phyloP scores from a whole-genome alignment of 2,797 vertebrate genomes.

The Prunella strophiata region DNA sequence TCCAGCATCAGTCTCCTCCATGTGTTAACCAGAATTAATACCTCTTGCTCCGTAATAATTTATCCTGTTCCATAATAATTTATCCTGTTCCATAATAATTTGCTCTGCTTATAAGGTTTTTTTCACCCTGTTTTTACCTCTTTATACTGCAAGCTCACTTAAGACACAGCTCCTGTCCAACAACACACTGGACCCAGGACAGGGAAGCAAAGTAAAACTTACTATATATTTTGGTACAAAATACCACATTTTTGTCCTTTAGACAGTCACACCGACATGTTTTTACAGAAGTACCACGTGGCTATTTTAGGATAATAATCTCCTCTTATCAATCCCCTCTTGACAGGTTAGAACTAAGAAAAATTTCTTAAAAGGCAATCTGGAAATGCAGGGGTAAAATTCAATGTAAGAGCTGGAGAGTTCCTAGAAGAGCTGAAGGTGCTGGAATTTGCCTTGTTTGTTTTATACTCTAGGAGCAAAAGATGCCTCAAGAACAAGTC shows the following conservation, averaged over 20 bases:
- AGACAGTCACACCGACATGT: accelerated
- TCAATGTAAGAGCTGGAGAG: not conserved
- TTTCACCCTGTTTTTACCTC: too few species aligned
- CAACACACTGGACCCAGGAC: not conserved
- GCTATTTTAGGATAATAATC: not conserved
- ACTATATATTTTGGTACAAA: not conserved
- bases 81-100: too few species aligned
- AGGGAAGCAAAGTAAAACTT: not conserved
- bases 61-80: not conserved
- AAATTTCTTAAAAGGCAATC: not conserved
- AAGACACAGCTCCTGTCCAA: not conserved
- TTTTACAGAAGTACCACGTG: not conserved
- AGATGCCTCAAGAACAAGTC: not conserved
- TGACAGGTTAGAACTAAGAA: not conserved
- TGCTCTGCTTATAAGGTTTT: too few species aligned
- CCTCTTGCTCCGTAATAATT: not conserved
- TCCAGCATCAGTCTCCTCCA: not conserved
- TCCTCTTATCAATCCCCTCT: not conserved
- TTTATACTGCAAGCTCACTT: not conserved
- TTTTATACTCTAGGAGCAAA: not conserved
- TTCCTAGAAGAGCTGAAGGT: not conserved
- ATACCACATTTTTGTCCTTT: not conserved
- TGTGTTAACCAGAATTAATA: not conserved
- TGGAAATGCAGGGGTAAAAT: not conserved
- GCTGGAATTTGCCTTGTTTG: not conserved